A percentile compares a stretch with the other conserved stretches of the same genome.
These are phyloP conservation scores for Drosophila kokeensis DNA, from an alignment of 2,888 invertebrate genomes.

Conservation along the genomic window DNA sequence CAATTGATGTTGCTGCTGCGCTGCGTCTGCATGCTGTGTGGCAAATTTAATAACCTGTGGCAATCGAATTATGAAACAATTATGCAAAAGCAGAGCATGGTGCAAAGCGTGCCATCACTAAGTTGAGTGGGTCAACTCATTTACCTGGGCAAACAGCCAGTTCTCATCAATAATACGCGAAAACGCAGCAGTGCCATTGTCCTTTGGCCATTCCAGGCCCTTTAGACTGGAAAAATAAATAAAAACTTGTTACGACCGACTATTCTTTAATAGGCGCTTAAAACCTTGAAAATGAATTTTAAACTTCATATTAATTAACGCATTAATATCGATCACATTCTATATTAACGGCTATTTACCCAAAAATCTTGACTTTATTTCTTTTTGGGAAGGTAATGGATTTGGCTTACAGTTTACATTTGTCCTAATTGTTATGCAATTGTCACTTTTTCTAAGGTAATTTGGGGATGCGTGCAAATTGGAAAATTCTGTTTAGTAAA, in stretches of 20 bases:
- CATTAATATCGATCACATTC: not conserved
- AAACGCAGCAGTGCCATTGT: constrained; percentile 61
- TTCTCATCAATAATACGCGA: constrained; percentile 84
- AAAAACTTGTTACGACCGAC: constrained; percentile 34
- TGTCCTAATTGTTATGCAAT: constrained; percentile 2
- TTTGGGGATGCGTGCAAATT: constrained; percentile 1
- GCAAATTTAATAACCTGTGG: constrained; percentile 83
- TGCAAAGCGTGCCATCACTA: constrained; percentile 54
- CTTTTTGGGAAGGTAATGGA: not conserved
- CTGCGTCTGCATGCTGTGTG: constrained; percentile 72
- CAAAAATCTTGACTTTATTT: not conserved
- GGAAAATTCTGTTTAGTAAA: not conserved
- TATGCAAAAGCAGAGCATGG: not conserved
- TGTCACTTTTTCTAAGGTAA: constrained; percentile 1
- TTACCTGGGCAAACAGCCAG: constrained; percentile 84
- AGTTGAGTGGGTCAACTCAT: constrained; percentile 49
- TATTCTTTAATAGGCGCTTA: not conserved
- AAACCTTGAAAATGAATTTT: not conserved
- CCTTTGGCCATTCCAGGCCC: constrained; percentile 62
- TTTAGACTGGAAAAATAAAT: constrained; percentile 66
- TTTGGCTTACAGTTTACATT: constrained; percentile 14
- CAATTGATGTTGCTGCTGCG: constrained; percentile 80
- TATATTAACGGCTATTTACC: not conserved
- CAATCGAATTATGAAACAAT: constrained; percentile 10
- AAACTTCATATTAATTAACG: not conserved